Conservation (phyloP, 2,888 invertebrate genomes). For the Thecophora atra region DNA sequence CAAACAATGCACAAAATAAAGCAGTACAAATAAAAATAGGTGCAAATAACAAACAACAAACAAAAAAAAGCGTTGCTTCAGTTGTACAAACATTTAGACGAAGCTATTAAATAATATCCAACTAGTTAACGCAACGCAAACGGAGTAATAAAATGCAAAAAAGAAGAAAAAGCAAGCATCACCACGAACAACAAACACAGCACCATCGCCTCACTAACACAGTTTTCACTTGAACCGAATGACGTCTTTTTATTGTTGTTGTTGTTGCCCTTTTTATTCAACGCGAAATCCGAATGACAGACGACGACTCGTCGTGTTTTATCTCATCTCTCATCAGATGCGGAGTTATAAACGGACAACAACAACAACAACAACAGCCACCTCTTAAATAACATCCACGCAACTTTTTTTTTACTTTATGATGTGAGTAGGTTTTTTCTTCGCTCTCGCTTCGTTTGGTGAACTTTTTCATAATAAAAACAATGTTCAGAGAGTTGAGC, state of each 20-base stretch:
- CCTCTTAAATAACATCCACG: constrained; percentile 27
- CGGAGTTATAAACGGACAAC: not conserved
- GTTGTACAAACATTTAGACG: too few species aligned
- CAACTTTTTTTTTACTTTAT: constrained; percentile 4
- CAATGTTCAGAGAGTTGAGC: too few species aligned
- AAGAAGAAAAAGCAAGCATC: too few species aligned
- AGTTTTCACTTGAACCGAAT: not conserved
- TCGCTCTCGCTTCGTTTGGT: too few species aligned
- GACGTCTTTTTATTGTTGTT: not conserved
- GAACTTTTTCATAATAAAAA: too few species aligned
- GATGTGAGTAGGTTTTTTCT: not conserved
- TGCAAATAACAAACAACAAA: too few species aligned
- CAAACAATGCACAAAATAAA: too few species aligned
- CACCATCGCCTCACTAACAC: not conserved
- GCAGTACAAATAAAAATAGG: too few species aligned
- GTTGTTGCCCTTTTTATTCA: constrained; percentile 13
- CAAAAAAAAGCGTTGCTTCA: too few species aligned
- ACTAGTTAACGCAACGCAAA: not conserved
- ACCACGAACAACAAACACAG: not conserved
- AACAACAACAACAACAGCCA: not conserved
- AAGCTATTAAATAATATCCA: not conserved
- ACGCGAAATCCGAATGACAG: not conserved
- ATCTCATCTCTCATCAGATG: too few species aligned
- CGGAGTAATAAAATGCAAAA: not conserved
- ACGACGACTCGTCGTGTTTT: too few species aligned